A percentile compares a stretch with the other conserved stretches of the same genome.
These are phyloP conservation scores for Neocrepidodera transversa DNA, from an alignment of 2,888 invertebrate genomes.

Conservation along the genomic window DNA sequence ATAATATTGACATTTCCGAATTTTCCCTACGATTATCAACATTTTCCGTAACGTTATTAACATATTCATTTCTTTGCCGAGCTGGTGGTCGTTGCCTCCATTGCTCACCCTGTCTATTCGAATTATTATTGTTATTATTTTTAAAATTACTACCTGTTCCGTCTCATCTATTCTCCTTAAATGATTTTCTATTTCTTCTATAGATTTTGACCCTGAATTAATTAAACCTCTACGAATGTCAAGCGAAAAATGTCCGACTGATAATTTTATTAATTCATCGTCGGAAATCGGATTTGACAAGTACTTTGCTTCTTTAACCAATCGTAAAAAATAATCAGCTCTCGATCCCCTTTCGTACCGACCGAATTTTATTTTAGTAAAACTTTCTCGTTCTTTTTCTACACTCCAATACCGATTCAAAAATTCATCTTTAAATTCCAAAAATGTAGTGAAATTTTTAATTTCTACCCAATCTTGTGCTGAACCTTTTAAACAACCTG, in stretches of 20 bases:
- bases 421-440: constrained; percentile 22
- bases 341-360: constrained; percentile 23
- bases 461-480: constrained; percentile 27
- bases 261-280: constrained; percentile 18
- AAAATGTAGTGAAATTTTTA: constrained; percentile 23
- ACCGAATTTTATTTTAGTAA: constrained; percentile 25
- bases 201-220: constrained; percentile 17
- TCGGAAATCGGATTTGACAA: constrained; percentile 13
- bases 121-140: no score
- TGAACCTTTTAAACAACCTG: constrained; percentile 24
- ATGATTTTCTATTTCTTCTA: constrained; percentile 27
- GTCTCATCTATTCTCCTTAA: constrained; percentile 24
- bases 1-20: no score
- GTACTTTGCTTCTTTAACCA: constrained; percentile 21
- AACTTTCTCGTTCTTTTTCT: constrained; percentile 24
- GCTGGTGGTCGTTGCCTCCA: no score
- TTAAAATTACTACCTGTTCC: no score
- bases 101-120: no score
- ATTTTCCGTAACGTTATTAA: no score
- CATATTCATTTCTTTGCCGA: no score
- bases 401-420: constrained; percentile 24
- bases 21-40: no score
- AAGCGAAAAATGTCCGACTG: constrained; percentile 20
- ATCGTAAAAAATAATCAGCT: constrained; percentile 31
- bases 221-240: constrained; percentile 28